Conservation (phyloP, 2,888 invertebrate genomes). For the Melieria picta region DNA sequence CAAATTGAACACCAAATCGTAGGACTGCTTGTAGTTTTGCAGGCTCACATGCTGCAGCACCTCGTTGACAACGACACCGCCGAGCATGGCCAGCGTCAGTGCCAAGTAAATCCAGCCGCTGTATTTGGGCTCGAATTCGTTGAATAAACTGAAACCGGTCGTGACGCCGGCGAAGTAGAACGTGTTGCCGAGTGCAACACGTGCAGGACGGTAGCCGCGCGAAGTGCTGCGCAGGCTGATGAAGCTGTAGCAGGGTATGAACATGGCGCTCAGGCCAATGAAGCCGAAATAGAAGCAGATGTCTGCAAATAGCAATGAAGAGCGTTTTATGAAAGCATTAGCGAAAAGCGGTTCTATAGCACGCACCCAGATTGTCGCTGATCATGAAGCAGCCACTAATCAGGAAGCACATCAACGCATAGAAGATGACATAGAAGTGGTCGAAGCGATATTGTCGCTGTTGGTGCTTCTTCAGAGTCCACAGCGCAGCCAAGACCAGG, state of each 20-base stretch:
- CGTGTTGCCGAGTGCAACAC: conserved; percentile 53
- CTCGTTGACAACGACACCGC: conserved; percentile 52
- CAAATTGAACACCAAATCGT: conserved; percentile 56
- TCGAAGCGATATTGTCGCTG: conserved; percentile 53
- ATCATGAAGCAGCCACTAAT: conserved; percentile 56
- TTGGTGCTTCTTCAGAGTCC: conserved; percentile 53
- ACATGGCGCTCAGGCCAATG: conserved; percentile 50
- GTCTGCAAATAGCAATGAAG: conserved; percentile 40
- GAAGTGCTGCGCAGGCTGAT: conserved; percentile 55
- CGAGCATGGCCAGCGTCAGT: conserved; percentile 45
- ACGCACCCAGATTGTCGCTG: conserved; percentile 53
- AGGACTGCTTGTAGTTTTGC: conserved; percentile 55
- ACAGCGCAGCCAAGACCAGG: conserved; percentile 47
- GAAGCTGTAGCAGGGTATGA: conserved; percentile 54
- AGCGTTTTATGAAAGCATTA: not conserved
- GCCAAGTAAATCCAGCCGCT: conserved; percentile 51
- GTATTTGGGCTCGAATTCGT: conserved; percentile 51
- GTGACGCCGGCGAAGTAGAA: conserved; percentile 50
- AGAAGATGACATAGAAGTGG: conserved; percentile 58
- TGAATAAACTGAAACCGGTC: conserved; percentile 52
- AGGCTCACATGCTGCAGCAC: conserved; percentile 52
- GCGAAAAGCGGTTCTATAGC: not conserved
- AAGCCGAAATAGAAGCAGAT: conserved; percentile 57
- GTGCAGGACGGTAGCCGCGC: conserved; percentile 50
- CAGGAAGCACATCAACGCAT: conserved; percentile 55